phyloP scores from a whole-genome alignment of 2,888 invertebrate species.

The Caenorhabditis doughertyi region DNA sequence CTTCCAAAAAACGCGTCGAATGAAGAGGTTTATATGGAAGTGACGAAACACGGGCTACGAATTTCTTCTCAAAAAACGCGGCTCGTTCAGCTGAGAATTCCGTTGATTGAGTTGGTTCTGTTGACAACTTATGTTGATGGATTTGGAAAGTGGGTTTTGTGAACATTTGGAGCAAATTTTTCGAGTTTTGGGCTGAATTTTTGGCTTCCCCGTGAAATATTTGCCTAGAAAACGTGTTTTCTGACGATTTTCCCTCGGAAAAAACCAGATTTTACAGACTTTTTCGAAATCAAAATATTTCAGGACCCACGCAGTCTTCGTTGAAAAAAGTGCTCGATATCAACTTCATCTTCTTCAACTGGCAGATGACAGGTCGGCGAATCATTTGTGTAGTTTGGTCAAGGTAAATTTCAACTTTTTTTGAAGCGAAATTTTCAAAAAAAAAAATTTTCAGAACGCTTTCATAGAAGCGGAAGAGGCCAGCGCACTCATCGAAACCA shows the following conservation, averaged over 20 bases:
- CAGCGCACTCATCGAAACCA: constrained; percentile 24
- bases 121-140: constrained; percentile 59
- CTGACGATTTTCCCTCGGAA: too few species aligned
- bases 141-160: constrained; percentile 52
- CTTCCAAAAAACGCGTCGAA: constrained; percentile 11
- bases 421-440: too few species aligned
- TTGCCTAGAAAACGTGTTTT: too few species aligned
- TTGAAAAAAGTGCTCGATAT: constrained; percentile 44
- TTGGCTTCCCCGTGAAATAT: background rate
- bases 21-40: constrained; percentile 43
- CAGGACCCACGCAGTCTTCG: constrained; percentile 42
- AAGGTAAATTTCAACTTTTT: constrained; percentile 11
- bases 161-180: background rate
- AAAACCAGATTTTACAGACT: too few species aligned
- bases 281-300: too few species aligned
- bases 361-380: constrained; percentile 13
- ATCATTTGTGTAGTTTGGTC: constrained; percentile 30
- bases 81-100: constrained; percentile 41
- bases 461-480: constrained; percentile 52
- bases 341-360: constrained; percentile 47
- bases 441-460: constrained; percentile 15
- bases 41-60: constrained; percentile 63
- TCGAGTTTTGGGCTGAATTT: background rate
- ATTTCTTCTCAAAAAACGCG: constrained; percentile 40
- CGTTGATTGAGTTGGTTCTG: constrained; percentile 56